These are phyloP conservation scores for Hypomesus transpacificus DNA, from an alignment of 2,113 vertebrate genomes.

Conservation along the genomic window DNA sequence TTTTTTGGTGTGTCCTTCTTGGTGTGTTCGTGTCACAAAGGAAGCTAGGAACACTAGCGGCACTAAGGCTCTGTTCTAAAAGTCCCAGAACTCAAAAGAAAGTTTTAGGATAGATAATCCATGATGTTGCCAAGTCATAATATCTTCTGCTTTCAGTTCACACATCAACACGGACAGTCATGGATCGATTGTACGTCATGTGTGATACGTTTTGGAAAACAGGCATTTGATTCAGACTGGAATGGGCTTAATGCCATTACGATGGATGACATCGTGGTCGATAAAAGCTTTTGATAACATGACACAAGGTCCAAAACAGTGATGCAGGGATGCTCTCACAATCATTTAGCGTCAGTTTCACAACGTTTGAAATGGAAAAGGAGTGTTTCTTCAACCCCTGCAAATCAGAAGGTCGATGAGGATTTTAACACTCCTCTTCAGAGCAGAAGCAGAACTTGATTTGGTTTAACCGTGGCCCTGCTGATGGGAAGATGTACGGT, in stretches of 20 bases:
- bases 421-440: background rate
- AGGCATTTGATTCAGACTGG: no score
- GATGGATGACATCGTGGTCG: no score
- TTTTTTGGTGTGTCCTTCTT: slow-evolving; percentile 26
- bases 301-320: slow-evolving; percentile 53
- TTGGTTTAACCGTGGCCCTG: slow-evolving; percentile 52
- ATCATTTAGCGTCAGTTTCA: slow-evolving; percentile 51
- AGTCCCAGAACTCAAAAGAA: background rate
- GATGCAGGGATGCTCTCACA: slow-evolving; percentile 53
- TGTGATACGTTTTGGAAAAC: no score
- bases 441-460: slow-evolving; percentile 16
- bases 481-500: slow-evolving; percentile 47
- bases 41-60: background rate
- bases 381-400: background rate
- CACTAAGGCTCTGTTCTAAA: background rate
- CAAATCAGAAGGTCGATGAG: background rate
- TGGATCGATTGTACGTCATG: no score
- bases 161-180: no score
- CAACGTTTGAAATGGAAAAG: slow-evolving; percentile 45
- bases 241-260: no score
- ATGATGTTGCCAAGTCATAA: background rate
- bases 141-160: no score
- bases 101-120: background rate
- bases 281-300: slow-evolving; percentile 45
- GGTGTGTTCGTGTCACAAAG: background rate